Percentiles rank a stretch among this genome's conserved stretches.
These are phyloP conservation scores for Phenganax stokvisi DNA, from an alignment of 92 coral and sea anemone genomes.

Conservation along the genomic window DNA sequence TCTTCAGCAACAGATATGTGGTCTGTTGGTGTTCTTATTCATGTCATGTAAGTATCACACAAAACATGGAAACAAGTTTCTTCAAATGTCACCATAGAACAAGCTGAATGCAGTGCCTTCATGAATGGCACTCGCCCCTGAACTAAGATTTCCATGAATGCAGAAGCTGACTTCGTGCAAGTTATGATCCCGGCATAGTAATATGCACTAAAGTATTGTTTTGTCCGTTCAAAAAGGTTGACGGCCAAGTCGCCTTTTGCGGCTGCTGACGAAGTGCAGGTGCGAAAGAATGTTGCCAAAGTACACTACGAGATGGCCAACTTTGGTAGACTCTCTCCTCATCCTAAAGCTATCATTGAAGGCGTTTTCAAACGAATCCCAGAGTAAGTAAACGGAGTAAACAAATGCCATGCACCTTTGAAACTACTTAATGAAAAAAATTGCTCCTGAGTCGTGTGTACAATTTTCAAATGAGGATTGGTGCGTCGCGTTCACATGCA, in stretches of 20 bases:
- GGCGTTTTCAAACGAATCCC: conserved; percentile 65
- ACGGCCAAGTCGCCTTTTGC: conserved; percentile 70
- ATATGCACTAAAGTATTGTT: background rate
- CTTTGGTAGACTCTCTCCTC: conserved; percentile 58
- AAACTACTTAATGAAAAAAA: too few relatives aligned
- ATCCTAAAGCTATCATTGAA: conserved; percentile 56
- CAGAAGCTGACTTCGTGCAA: background rate
- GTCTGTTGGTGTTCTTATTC: conserved; percentile 80
- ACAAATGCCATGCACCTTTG: too few relatives aligned
- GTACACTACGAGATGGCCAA: conserved; percentile 51
- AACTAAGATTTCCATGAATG: background rate
- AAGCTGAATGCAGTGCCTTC: too few relatives aligned
- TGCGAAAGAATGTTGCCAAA: conserved; percentile 54
- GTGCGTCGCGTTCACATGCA: background rate
- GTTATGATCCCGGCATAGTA: too few relatives aligned
- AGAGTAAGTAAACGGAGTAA: conserved; percentile 51
- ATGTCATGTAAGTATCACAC: conserved; percentile 68
- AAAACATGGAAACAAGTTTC: too few relatives aligned
- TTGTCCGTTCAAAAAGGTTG: conserved; percentile 48
- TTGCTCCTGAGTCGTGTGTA: too few relatives aligned
- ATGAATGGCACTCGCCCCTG: too few relatives aligned
- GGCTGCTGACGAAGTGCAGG: conserved; percentile 63
- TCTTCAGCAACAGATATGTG: conserved; percentile 91
- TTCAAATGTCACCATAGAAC: too few relatives aligned
- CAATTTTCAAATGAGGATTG: too few relatives aligned